phyloP scores from a whole-genome alignment of 2,113 vertebrate genomes.

The Megaceryle torquata region DNA sequence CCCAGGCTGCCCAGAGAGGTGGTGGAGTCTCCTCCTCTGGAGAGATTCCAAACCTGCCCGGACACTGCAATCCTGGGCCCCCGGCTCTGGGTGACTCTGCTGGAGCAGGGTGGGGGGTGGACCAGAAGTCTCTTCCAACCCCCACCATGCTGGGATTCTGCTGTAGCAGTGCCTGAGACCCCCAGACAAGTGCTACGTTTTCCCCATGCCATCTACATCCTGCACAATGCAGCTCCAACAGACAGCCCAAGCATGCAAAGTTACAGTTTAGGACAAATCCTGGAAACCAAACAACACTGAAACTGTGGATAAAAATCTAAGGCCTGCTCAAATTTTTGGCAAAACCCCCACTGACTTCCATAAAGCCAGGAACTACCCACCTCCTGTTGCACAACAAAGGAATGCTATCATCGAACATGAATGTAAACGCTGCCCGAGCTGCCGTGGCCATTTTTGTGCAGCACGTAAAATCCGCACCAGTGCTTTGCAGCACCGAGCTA shows the following conservation, averaged over 20 bases:
- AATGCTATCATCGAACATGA: neutral
- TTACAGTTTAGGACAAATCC: neutral
- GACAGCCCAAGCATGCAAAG: neutral
- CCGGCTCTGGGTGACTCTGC: neutral
- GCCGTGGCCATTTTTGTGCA: neutral
- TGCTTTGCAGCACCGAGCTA: accelerated
- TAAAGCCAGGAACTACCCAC: neutral
- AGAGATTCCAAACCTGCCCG: neutral
- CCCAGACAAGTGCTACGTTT: neutral
- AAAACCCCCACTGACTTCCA: neutral
- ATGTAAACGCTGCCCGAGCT: neutral
- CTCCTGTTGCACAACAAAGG: neutral
- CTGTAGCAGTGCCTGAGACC: neutral
- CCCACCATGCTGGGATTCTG: neutral
- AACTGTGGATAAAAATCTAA: neutral
- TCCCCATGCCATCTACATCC: accelerated
- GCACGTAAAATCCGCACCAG: neutral
- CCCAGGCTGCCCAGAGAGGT: neutral
- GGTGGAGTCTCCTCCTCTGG: neutral
- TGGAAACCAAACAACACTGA: neutral
- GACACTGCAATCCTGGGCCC: neutral
- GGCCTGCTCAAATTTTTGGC: neutral
- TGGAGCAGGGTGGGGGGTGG: no score
- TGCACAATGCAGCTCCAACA: neutral
- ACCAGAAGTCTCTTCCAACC: neutral